Evolutionary conservation across 2,113 vertebrate genomes (phyloP).

Genomic region (Stomatorhinus ivindoensis): DNA sequence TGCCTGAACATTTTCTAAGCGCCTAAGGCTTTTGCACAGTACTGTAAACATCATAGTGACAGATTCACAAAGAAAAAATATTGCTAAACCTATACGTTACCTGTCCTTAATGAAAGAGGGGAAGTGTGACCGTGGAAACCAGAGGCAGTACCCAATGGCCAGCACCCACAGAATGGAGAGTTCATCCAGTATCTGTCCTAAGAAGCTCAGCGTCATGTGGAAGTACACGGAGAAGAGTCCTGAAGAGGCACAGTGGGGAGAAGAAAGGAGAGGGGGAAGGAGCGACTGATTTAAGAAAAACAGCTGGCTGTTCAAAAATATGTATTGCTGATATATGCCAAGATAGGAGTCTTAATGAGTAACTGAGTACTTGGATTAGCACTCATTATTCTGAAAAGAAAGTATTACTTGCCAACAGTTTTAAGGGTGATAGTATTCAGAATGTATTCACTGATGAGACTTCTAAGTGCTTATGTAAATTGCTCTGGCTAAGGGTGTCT

Average conservation of each 20-base stretch:
- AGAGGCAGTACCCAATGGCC: conserved; percentile 68
- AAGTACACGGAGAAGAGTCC: conserved; percentile 86
- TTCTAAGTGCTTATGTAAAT: too few species aligned
- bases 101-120: conserved; percentile 75
- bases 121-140: conserved; percentile 75
- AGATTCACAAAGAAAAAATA: background rate
- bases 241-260: conserved; percentile 31
- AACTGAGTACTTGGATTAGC: background rate
- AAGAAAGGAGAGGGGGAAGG: background rate
- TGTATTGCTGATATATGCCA: background rate
- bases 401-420: too few species aligned
- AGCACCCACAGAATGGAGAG: conserved; percentile 86
- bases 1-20: background rate
- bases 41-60: background rate
- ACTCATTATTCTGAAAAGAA: too few species aligned
- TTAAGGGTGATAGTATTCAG: too few species aligned
- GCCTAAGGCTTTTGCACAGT: background rate
- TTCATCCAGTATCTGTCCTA: conserved; percentile 90
- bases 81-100: conserved; percentile 44
- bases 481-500: too few species aligned
- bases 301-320: background rate
- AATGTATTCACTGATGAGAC: too few species aligned
- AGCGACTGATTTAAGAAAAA: background rate
- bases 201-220: conserved; percentile 90
- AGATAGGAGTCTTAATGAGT: background rate